Evolutionary conservation across 1,140 invertebrate species (phyloP).

Genomic region (Anoplolepis gracilipes): DNA sequence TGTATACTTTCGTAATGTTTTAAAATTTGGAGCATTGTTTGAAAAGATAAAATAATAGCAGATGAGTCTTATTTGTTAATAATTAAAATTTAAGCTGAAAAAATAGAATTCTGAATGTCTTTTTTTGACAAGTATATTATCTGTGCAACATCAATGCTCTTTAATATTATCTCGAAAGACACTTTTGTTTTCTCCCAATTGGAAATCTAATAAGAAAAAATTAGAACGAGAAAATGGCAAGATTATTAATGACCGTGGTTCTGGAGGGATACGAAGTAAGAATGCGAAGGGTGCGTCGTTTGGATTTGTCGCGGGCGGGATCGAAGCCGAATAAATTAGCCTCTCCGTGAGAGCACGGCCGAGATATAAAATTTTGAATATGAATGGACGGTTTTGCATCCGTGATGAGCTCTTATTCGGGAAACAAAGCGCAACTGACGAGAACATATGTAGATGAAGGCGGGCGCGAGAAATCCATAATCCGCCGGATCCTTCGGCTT

Average conservation of each 20-base stretch:
- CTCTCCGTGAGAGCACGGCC: conserved; percentile 72
- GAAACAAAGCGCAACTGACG: conserved; percentile 89
- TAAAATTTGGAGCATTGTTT: too few relatives aligned
- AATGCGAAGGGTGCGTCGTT: conserved; percentile 65
- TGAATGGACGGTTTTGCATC: conserved; percentile 95
- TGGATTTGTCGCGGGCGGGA: conserved; percentile 81
- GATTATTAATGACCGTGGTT: conserved; percentile 64
- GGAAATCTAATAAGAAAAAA: conserved; percentile 26
- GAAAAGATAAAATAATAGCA: too few relatives aligned
- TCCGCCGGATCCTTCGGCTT: conserved; percentile 49
- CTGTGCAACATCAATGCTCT: neutral
- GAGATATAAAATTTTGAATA: conserved; percentile 95
- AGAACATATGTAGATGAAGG: conserved; percentile 89
- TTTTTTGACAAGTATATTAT: neutral
- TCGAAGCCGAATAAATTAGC: conserved; percentile 87
- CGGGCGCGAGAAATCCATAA: conserved; percentile 67
- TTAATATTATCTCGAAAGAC: neutral
- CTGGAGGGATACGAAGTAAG: conserved; percentile 9
- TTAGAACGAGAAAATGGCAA: conserved; percentile 24
- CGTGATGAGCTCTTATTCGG: conserved; percentile 89
- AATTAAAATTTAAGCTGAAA: too few relatives aligned
- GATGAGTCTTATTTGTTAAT: too few relatives aligned
- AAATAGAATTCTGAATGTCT: neutral
- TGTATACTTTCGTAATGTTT: too few relatives aligned
- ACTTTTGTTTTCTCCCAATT: neutral